Base-by-base conservation (phyloP, 2,113 vertebrate genomes). In the Castor canadensis region DNA sequence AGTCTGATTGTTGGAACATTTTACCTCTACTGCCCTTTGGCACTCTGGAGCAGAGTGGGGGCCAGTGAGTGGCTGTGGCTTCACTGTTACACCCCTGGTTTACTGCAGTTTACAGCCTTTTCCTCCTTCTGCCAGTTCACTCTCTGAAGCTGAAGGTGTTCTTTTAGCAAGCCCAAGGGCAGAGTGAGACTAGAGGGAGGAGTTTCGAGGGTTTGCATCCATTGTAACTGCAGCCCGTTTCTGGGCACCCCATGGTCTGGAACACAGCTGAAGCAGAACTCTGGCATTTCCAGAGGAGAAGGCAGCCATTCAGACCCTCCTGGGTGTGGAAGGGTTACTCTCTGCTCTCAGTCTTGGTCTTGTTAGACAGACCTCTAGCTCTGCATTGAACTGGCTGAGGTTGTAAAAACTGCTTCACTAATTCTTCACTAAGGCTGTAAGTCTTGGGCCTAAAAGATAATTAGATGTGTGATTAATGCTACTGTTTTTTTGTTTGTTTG, bases 291-390 rank as follows among this genome's bases (percentile, higher is more conserved):
- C 71, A 71, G 87, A 60, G 71, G 73, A 69, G 47, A 54, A 49
- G 71, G 81, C 87, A 58, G 85, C 82, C 96, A 12, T 92, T 58
- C 16, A 76, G 67, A 72, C 58, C 56, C 66, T 83, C 66, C 24
- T 84, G 81, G 94, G 54, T 49, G 67, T 93, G 81, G 87, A 67
- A 32, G 73, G 89, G 38, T 54, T 66, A n/a, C n/a, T n/a, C n/a
- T n/a, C 11, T 67, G 9, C 26, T 40, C 13, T 72, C 47, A 75
- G 73, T 56, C 72, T 47, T 94, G 26, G 64, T 35, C 17, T 75
- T 26, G 38, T 88, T 72, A 49, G 79, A 64, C 22, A 40, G 75
- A 49, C 43, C 56, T 79, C 20, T 38, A 54, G n/a, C 45, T 71
- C 45, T 43, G 49, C 66, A 62, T 47, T n/a, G 28, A 79, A 58